phyloP scores from a whole-genome alignment of 2,113 vertebrate species.

The Anhinga rufa region DNA sequence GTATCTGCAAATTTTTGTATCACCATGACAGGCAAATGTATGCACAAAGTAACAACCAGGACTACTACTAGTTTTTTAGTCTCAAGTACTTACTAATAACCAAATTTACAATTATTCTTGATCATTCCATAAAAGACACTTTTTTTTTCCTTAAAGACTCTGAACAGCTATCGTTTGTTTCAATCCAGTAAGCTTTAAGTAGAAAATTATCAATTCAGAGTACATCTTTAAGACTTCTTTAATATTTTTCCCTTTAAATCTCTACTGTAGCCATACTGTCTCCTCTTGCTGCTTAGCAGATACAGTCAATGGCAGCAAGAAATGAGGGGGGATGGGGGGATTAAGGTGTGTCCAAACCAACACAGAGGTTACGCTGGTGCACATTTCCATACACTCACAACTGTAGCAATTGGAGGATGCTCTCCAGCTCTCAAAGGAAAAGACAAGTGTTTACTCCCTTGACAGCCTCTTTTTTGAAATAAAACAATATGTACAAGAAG shows the following conservation, averaged over 20 bases:
- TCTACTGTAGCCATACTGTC: not conserved
- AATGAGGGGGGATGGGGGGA: not conserved
- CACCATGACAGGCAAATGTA: not conserved
- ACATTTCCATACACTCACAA: not conserved
- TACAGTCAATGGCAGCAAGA: not conserved
- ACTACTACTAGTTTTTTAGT: not conserved
- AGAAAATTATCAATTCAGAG: not conserved
- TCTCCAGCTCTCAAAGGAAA: not conserved
- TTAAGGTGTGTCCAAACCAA: not conserved
- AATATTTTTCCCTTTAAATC: not conserved
- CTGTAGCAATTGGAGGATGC: not conserved
- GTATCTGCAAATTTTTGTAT: no score
- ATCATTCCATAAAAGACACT: not conserved
- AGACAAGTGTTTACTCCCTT: not conserved
- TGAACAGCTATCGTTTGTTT: not conserved
- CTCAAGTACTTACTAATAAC: not conserved
- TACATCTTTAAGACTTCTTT: not conserved
- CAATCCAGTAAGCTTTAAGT: not conserved
- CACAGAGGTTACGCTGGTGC: not conserved
- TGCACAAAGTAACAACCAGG: not conserved
- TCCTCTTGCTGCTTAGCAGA: not conserved
- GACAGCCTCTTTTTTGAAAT: not conserved
- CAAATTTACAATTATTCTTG: not conserved
- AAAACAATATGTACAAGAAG: not conserved
- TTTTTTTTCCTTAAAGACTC: not conserved